A percentile compares a stretch with the other conserved stretches of the same genome.
These are phyloP conservation scores for Papilio dardanus DNA, from an alignment of 1,140 invertebrate species.

Conservation along the genomic window DNA sequence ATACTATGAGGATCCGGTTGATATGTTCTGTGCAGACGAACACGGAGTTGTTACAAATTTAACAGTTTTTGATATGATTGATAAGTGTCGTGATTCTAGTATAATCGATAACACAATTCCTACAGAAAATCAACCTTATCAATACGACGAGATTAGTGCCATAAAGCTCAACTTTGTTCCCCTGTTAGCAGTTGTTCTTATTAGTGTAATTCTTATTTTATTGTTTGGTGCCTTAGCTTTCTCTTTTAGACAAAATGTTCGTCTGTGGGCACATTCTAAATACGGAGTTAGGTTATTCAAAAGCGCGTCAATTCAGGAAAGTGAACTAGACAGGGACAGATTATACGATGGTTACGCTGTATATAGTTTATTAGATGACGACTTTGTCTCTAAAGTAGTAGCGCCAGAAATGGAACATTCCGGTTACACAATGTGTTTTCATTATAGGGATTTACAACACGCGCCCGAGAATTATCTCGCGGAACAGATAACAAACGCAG, in stretches of 20 bases:
- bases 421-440: slow-evolving; percentile 88
- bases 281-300: slow-evolving; percentile 90
- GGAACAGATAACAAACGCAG: slow-evolving; percentile 90
- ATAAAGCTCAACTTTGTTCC: slow-evolving; percentile 85
- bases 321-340: slow-evolving; percentile 88
- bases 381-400: slow-evolving; percentile 90
- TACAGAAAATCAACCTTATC: slow-evolving; percentile 81
- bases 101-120: slow-evolving; percentile 90
- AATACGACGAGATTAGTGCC: slow-evolving; percentile 81
- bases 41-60: slow-evolving; percentile 85
- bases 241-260: slow-evolving; percentile 89
- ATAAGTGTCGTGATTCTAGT: slow-evolving; percentile 87
- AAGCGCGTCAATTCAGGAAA: slow-evolving; percentile 87
- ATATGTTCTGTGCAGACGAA: slow-evolving; percentile 84
- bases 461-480: slow-evolving; percentile 87
- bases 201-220: slow-evolving; percentile 88
- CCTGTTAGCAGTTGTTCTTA: slow-evolving; percentile 88
- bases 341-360: slow-evolving; percentile 94
- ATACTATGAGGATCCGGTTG: slow-evolving; percentile 86
- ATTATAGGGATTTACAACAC: slow-evolving; percentile 88
- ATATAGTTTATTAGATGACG: slow-evolving; percentile 94
- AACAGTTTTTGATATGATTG: slow-evolving; percentile 85
- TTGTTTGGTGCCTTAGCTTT: slow-evolving; percentile 87
- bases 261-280: slow-evolving; percentile 88
- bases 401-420: slow-evolving; percentile 91